These are phyloP conservation scores for Ictalurus punctatus DNA, from an alignment of 2,113 vertebrate species.

Conservation along the genomic window DNA sequence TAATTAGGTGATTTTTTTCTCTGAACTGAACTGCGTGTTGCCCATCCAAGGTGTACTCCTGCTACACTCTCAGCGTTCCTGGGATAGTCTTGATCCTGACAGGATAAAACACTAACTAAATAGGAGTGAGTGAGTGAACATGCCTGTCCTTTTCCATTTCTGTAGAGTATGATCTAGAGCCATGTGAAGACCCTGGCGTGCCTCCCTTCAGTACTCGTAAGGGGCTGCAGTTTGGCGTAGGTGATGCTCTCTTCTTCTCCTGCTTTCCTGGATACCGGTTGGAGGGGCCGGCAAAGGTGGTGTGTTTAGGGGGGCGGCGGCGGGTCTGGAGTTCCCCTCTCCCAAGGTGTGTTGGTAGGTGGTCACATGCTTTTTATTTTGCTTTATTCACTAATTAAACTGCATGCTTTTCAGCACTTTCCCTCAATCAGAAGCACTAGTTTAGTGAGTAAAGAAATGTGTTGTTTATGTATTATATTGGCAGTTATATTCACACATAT, in stretches of 20 bases:
- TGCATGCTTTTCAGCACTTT: background rate
- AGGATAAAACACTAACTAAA: no score
- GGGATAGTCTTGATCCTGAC: background rate
- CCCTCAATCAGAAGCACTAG: background rate
- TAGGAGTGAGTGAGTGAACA: background rate
- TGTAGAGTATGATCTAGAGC: slow-evolving; percentile 93
- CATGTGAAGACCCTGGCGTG: slow-evolving; percentile 92
- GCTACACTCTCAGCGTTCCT: background rate
- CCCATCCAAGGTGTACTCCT: background rate
- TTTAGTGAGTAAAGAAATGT: background rate
- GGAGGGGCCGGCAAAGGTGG: slow-evolving; percentile 87
- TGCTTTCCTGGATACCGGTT: slow-evolving; percentile 98
- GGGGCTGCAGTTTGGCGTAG: slow-evolving; percentile 91
- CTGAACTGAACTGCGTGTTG: background rate
- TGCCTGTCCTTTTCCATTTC: slow-evolving; percentile 13
- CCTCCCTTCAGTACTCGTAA: slow-evolving; percentile 92
- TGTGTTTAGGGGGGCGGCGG: slow-evolving; percentile 96
- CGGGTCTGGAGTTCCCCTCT: slow-evolving; percentile 99
- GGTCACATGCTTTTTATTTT: slow-evolving; percentile 94
- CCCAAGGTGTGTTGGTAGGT: slow-evolving; percentile 99
- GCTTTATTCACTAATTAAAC: slow-evolving; percentile 54
- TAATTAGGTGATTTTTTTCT: background rate
- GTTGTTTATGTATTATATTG: no score
- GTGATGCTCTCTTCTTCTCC: slow-evolving; percentile 89
- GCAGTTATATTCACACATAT: slow-evolving; percentile 17